phyloP scores from a whole-genome alignment of 2,113 vertebrate genomes.

The Dolichotis patagonum region DNA sequence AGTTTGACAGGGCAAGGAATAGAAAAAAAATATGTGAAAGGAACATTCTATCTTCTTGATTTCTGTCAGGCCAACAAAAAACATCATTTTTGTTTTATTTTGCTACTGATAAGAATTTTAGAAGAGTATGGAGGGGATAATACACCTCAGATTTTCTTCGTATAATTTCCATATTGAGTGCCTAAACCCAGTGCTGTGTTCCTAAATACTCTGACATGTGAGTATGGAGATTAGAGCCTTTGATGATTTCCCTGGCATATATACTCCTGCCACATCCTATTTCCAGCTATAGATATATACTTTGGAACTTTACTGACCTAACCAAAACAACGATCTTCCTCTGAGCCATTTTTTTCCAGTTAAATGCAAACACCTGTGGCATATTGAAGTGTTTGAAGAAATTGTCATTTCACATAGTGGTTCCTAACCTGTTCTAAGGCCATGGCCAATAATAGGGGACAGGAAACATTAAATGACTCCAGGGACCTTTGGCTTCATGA shows the following conservation, averaged over 20 bases:
- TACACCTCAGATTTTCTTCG: background rate
- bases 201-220: background rate
- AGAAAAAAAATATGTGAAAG: background rate
- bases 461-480: background rate
- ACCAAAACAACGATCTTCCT: background rate
- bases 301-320: background rate
- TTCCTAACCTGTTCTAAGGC: background rate
- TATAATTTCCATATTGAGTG: background rate
- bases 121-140: background rate
- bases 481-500: background rate
- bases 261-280: background rate
- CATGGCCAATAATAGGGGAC: too few species aligned
- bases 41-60: background rate
- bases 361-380: background rate
- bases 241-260: background rate
- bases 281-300: background rate
- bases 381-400: background rate
- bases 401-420: background rate
- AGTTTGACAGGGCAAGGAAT: background rate
- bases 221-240: background rate
- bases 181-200: background rate
- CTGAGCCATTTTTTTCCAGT: background rate
- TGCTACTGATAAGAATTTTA: background rate
- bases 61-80: background rate
- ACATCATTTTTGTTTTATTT: conserved; percentile 12